Evolutionary conservation across 1,140 invertebrate genomes (phyloP), one percentile per base, ranked within the genome.

Genomic region (Nymphalis io): DNA sequence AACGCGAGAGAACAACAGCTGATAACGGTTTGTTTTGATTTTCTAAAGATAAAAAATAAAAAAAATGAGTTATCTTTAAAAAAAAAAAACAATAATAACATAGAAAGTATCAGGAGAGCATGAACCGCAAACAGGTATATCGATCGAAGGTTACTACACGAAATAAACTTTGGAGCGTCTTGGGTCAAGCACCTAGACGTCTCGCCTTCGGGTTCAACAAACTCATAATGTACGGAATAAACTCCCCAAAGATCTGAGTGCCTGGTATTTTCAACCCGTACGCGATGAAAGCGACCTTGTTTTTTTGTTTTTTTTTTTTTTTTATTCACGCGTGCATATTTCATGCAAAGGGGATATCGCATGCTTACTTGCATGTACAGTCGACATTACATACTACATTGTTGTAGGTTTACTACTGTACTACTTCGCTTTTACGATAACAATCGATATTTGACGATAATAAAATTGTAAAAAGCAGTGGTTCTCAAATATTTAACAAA

Each of bases 41-140:
- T 33, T 4, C 1, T 33, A 33, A 33, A 33, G 3, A 33, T 5
- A 27, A 16, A 15, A 16, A 10, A 44, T 44, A n/a, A 2, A 8
- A 12, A n/a, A n/a, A n/a, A n/a, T n/a, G n/a, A n/a, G n/a, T 23
- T 15, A 55, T n/a, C 12, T 23, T 13, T 21, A 23, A 55, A n/a
- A 21, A 65, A 65, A 65, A 16, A 64, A 18, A 64, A 53, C 46
- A 20, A 55, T 27, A 44, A 13, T 3, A 44, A 58, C 51, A 57
- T 23, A 57, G 63, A 75, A 77, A 64, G 72, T 79, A 84, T 79
- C 71, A 83, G 82, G 78, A 10, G 40, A 66, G 20, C 73, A 85
- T 69, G 58, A 70, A 16, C 42, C 12, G 48, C 51, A 40, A 69
- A 20, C 62, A 44, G 11, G 62, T 44, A 40, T 65, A 65, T 65